Percentiles rank a stretch among this genome's conserved stretches.
phyloP scores from a whole-genome alignment of 2,888 invertebrate genomes.

The Hetaerina titia region DNA sequence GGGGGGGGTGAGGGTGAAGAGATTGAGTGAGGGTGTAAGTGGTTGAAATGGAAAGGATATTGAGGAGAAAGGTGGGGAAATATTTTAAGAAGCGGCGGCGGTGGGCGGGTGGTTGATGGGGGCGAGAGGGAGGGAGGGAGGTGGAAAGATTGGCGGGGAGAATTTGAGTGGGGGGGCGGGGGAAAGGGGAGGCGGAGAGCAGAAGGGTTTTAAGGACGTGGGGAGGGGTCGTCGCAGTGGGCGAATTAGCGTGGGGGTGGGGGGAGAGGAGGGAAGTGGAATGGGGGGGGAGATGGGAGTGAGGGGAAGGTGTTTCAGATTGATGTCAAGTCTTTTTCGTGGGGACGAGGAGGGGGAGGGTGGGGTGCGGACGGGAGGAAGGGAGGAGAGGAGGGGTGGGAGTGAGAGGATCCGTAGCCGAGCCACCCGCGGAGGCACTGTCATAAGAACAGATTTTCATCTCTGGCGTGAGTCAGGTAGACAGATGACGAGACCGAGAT shows the following conservation, averaged over 20 bases:
- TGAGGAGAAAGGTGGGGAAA: not conserved
- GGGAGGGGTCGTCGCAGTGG: not conserved
- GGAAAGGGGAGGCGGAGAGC: not conserved
- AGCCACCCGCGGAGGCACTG: slow-evolving; percentile 67
- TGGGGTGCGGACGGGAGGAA: not conserved
- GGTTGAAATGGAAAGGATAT: not conserved
- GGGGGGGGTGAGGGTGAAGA: not conserved
- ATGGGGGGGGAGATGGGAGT: slow-evolving; percentile 33
- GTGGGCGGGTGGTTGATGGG: not conserved
- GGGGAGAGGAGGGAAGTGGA: slow-evolving; percentile 69
- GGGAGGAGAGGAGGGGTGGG: not conserved
- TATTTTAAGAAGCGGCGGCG: not conserved
- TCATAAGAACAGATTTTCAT: slow-evolving; percentile 67
- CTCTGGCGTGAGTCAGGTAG: slow-evolving; percentile 67
- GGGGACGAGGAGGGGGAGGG: not conserved
- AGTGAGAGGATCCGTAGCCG: slow-evolving; percentile 28
- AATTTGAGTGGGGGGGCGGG: not conserved
- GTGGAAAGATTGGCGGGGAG: slow-evolving; percentile 6
- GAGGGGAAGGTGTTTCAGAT: slow-evolving; percentile 76
- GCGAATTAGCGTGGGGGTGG: slow-evolving; percentile 58
- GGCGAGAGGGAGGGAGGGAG: not conserved
- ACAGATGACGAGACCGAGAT: slow-evolving; percentile 64
- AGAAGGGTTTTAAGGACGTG: not conserved
- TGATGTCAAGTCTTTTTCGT: slow-evolving; percentile 73
- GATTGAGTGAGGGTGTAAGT: slow-evolving; percentile 20